Base-by-base conservation (phyloP, 2,113 vertebrate species). In the Cinclus mexicanus region DNA sequence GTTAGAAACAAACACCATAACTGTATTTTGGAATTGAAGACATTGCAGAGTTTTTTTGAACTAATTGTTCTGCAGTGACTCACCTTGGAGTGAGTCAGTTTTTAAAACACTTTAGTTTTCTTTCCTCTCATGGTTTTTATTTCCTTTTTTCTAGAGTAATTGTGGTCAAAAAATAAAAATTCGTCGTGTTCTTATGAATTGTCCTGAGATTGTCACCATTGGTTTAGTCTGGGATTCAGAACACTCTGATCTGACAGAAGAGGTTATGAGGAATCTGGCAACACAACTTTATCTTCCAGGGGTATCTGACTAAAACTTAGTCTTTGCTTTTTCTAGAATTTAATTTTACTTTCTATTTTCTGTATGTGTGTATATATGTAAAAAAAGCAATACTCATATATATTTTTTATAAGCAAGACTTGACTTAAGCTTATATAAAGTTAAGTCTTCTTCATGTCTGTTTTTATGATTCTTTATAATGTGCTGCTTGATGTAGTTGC, bases 201-300 rank as follows among this genome's bases (percentile, higher is more conserved):
- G 98, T 74, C 99, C 99, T 2, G 99, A 99, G 98, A 99, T 99
- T 28, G 99, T 99, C 17, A 99, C 99, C 24, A 99, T 99, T 1
- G 99, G 99, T 60, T 98, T 99, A 46, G 99, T 99, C 44, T 99
- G 99, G 99, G 99, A 99, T 96, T 98, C 99, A 0, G 99, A 99
- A 26, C 98, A 99, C 96, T 99, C 99, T 3, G 99, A 99, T 92
- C 98, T 99, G 87, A 99, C 98, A 0, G 98, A 99, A 91, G 99
- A 99, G 44, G 98, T 99, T 59, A 98, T 99, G 77, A 97, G 98
- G 70, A 99, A 98, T 26, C 97, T 99, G 50, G 98, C 98, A 49
- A 98, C 98, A 14, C 98, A 98, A 6, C 99, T 99, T 65, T 98
- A 98, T 89, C 98, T 99, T 78, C 98, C 99, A 26, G 98, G 98